Evolutionary conservation across 1,140 invertebrate species (phyloP).

Genomic region (Sminthurides bifidus): DNA sequence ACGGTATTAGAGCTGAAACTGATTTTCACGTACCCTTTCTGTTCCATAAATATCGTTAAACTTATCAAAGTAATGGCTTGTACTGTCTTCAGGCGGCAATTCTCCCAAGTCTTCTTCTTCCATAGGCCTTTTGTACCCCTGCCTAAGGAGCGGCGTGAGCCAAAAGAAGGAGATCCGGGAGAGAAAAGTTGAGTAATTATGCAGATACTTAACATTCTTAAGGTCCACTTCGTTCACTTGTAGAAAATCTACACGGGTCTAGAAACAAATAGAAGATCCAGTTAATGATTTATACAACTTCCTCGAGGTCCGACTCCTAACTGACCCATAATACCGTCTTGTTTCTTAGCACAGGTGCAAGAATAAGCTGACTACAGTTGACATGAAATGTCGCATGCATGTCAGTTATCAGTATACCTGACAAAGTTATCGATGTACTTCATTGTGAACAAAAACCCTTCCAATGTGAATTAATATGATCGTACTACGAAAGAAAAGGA

Average conservation of each 20-base stretch:
- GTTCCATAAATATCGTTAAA: constrained; percentile 42
- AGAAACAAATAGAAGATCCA: not conserved
- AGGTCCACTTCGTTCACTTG: not conserved
- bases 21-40: constrained; percentile 40
- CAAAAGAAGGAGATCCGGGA: constrained; percentile 66
- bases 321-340: not conserved
- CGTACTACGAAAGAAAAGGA: too few species aligned
- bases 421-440: too few species aligned
- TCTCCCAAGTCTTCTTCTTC: constrained; percentile 56
- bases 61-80: constrained; percentile 42
- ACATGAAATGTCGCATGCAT: too few species aligned
- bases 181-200: constrained; percentile 50
- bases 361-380: not conserved
- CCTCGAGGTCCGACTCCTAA: not conserved
- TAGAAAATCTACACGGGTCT: not conserved
- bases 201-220: constrained; percentile 37
- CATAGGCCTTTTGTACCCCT: constrained; percentile 52
- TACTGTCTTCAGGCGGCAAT: constrained; percentile 51
- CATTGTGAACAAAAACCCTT: too few species aligned
- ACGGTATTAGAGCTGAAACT: too few species aligned
- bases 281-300: not conserved
- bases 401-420: too few species aligned
- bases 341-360: not conserved
- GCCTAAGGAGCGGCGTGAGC: constrained; percentile 52
- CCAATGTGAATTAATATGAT: too few species aligned